Percentiles rank a stretch among this genome's conserved stretches.
Conservation (phyloP, 30 jellyfish, hydroid and myxozoan genomes). For the Aurelia aurita complex sp. Pacific region DNA sequence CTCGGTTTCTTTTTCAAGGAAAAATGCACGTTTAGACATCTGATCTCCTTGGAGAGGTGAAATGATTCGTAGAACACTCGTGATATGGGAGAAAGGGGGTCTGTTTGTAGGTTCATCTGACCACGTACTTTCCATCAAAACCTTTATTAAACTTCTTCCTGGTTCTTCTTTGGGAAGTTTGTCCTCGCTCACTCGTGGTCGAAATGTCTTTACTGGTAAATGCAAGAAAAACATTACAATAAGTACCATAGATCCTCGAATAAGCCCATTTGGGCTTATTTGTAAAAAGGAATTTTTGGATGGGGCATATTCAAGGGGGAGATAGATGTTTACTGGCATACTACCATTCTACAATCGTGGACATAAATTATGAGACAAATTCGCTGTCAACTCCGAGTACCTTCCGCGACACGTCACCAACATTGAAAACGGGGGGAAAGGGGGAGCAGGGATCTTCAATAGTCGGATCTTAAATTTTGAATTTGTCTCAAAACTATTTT, state of each 20-base stretch:
- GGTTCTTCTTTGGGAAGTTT: slow-evolving; percentile 80
- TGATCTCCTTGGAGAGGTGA: slow-evolving; percentile 87
- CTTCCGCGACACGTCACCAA: too few species aligned
- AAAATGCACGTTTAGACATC: slow-evolving; percentile 74
- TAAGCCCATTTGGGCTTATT: too few species aligned
- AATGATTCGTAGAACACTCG: slow-evolving; percentile 45
- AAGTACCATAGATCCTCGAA: background rate
- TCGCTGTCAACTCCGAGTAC: too few species aligned
- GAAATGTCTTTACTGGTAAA: slow-evolving; percentile 61
- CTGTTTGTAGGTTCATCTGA: slow-evolving; percentile 81
- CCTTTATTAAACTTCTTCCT: slow-evolving; percentile 66
- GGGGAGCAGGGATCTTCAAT: too few species aligned
- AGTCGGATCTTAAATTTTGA: too few species aligned
- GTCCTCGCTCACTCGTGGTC: slow-evolving; percentile 66
- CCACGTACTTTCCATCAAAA: slow-evolving; percentile 91
- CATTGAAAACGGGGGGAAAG: too few species aligned
- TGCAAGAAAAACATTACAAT: background rate
- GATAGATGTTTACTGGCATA: too few species aligned
- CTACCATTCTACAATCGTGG: too few species aligned
- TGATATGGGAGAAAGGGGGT: slow-evolving; percentile 81
- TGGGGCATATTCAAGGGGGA: too few species aligned
- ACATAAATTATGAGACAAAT: too few species aligned
- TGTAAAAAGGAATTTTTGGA: too few species aligned
- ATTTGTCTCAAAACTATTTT: too few species aligned
- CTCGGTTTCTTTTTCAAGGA: slow-evolving; percentile 88